Evolutionary conservation across 2,113 vertebrate genomes (phyloP), one percentile per base, ranked within the genome.

Genomic region (Oryzias woworae): DNA sequence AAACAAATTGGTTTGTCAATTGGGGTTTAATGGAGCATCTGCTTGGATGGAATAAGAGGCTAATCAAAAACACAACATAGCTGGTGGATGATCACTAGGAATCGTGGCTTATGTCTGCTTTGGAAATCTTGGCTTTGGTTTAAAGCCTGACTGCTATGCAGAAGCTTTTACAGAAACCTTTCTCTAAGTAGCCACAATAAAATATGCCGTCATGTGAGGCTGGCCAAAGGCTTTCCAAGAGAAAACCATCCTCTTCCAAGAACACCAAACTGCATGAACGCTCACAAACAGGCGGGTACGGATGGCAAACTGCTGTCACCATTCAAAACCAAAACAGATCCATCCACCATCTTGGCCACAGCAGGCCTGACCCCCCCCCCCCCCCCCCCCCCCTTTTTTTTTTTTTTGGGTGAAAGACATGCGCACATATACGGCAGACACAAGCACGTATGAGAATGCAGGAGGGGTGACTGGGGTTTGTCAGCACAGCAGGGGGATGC

Each of bases 311-410:
- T 72, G 74, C 59, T 44, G 16, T 82, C 70, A 68, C 71, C 74
- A 67, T 77, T 59, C 77, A 68, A 82, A 83, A 85, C 73, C 79
- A 82, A 87, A 88, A 86, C 83, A 86, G 69, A 84, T 66, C 69
- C 67, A 58, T 70, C 87, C 81, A 84, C 85, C 81, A 83, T 86
- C 77, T 84, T 86, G 42, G 66, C 75, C 75, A 71, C 41, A 69
- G 71, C 52, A 26, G 42, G 81, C 47, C 59, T 77, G 73, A n/a
- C n/a, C n/a, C n/a, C n/a, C n/a, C n/a, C n/a, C n/a, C n/a, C n/a
- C n/a, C n/a, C n/a, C n/a, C 20, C 20, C 64, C 66, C 63, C 72
- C 54, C 55, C 14, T 59, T 53, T 49, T 65, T 54, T 31, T 28
- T 6, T 49, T 65, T 54, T 53, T 68, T 68, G 46, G 18, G 54